These are phyloP conservation scores for Pholis gunnellus DNA, from an alignment of 2,113 vertebrate species.

Conservation along the genomic window DNA sequence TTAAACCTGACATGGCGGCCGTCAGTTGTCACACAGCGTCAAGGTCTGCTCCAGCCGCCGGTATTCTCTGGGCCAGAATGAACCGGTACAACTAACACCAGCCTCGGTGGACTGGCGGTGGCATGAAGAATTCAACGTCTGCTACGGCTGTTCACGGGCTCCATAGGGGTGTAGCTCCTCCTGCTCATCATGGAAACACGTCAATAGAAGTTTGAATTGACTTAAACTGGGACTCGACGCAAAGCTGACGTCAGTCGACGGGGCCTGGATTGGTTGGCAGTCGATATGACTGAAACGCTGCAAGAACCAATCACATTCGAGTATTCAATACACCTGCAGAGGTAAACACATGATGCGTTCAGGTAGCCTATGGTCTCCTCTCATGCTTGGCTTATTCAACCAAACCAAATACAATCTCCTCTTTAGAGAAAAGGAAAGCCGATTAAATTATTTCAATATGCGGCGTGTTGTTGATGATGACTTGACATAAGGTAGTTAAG, in stretches of 20 bases:
- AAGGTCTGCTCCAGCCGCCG: slow-evolving; percentile 1
- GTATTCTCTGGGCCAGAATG: background rate
- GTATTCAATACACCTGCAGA: slow-evolving; percentile 47
- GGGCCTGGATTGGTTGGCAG: slow-evolving; percentile 26
- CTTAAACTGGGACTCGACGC: background rate
- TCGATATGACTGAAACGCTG: background rate
- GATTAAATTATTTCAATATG: background rate
- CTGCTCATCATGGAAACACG: slow-evolving; percentile 11
- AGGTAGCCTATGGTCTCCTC: background rate
- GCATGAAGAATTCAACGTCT: slow-evolving; percentile 13
- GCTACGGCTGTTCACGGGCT: background rate
- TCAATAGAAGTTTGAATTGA: slow-evolving; percentile 57
- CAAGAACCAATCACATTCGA: slow-evolving; percentile 53
- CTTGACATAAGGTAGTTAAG: background rate
- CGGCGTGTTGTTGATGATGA: background rate
- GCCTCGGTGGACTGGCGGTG: background rate
- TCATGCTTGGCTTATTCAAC: background rate
- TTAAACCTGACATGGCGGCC: slow-evolving; percentile 67
- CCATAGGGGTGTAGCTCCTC: accelerated
- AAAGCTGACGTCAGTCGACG: slow-evolving; percentile 31
- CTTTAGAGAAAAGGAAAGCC: background rate
- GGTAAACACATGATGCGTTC: background rate
- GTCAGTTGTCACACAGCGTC: slow-evolving; percentile 23
- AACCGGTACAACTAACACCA: background rate
- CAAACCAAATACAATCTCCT: background rate